Base-by-base conservation (phyloP, 2,797 vertebrate genomes). In the Sparus aurata region DNA sequence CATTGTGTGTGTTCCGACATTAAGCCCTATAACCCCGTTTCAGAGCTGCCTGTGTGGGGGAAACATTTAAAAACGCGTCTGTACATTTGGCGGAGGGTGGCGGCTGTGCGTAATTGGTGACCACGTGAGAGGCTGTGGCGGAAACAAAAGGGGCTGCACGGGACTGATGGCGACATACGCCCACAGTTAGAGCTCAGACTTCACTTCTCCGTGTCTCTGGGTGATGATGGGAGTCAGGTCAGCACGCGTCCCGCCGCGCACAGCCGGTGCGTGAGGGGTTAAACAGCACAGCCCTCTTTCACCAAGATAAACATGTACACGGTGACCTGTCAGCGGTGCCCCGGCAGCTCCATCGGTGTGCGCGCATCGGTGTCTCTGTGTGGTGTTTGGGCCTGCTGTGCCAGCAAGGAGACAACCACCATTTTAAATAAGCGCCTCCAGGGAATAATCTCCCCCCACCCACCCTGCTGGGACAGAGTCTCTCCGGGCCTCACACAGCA, bases 401-500 rank as follows among this genome's bases (percentile, higher is more conserved):
- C 88, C 88, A 88, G 86, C 61, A 34, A 80, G 77, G 83, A 93
- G 85, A 85, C 87, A 92, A 91, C 91, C 94, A 91, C 95, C 94
- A 94, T 95, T 95, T 95, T 94, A 93, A 93, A 93, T 77, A 89
- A 89, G 85, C 46, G 79, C 88, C 92, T 85, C 86, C 82, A 83
- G 93, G 93, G 89, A 90, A 86, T 89, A 85, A 79, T 68, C 88
- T 43, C 82, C 73, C 74, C 78, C 72, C 34, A 2, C 85, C 85
- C 73, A 46, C 59, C 74, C 88, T 88, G 82, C 86, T 87, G 93
- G 91, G 92, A 93, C 89, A 68, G 49, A 80, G 74, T 87, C 90
- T 87, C 89, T 43, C 60, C 63, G 89, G 92, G 89, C 87, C 77
- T 77, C 71, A 79, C 58, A 85, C 78, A 88, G 85, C 74, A 79